phyloP scores from a whole-genome alignment of 2,113 vertebrate species.

The Neodontobutis hainanensis region DNA sequence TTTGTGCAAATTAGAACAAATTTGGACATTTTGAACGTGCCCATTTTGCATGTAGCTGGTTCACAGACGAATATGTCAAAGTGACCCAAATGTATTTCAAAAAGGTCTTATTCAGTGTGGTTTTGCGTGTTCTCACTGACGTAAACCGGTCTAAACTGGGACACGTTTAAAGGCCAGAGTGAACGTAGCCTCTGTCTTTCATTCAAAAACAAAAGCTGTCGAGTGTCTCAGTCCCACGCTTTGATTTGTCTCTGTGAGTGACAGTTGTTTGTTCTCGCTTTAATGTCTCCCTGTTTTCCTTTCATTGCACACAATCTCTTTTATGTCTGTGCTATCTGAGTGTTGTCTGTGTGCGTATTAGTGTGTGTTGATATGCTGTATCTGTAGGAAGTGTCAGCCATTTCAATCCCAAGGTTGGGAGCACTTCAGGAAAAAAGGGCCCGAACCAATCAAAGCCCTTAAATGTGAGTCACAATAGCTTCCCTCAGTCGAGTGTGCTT shows the following conservation, averaged over 20 bases:
- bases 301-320: background rate
- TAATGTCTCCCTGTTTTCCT: slow-evolving; percentile 31
- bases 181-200: background rate
- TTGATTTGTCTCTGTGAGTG: slow-evolving; percentile 46
- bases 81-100: no score
- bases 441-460: slow-evolving; percentile 54
- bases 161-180: background rate
- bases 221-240: slow-evolving; percentile 21
- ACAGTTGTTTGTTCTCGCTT: slow-evolving; percentile 35
- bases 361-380: slow-evolving; percentile 47
- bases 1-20: no score
- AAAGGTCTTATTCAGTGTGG: no score
- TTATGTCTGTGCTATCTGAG: slow-evolving; percentile 13
- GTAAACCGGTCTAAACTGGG: background rate
- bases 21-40: no score
- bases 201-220: slow-evolving; percentile 23
- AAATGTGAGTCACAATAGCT: slow-evolving; percentile 43
- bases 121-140: background rate
- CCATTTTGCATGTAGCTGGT: no score
- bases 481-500: slow-evolving; percentile 30
- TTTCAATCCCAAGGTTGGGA: slow-evolving; percentile 66
- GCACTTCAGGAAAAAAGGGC: slow-evolving; percentile 68
- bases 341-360: slow-evolving; percentile 14
- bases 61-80: no score
- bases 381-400: slow-evolving; percentile 78